A percentile compares a stretch with the other conserved stretches of the same genome.
Conservation (phyloP, 2,888 invertebrate genomes). For the Sesia apiformis region DNA sequence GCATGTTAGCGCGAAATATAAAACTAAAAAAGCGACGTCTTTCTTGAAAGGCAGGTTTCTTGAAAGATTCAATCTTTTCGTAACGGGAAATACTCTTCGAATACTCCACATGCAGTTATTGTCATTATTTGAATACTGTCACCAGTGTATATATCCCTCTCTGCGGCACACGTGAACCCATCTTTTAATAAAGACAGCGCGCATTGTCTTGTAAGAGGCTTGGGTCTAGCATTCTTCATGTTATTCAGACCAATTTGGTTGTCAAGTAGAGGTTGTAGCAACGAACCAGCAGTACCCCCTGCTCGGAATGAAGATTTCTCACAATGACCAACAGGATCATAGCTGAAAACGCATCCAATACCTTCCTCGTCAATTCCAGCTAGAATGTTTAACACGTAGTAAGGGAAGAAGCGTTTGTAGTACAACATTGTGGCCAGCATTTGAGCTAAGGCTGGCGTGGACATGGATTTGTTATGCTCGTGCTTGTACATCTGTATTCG, state of each 20-base stretch:
- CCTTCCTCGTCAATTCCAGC: slow-evolving; percentile 91
- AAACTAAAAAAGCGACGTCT: no score
- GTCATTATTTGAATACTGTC: slow-evolving; percentile 85
- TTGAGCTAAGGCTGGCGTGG: slow-evolving; percentile 88
- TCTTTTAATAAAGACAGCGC: slow-evolving; percentile 87
- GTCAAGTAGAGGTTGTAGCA: slow-evolving; percentile 89
- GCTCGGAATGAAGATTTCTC: slow-evolving; percentile 84
- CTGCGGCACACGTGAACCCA: slow-evolving; percentile 92
- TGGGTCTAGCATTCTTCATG: slow-evolving; percentile 71
- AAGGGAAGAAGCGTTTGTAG: slow-evolving; percentile 93
- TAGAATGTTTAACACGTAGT: slow-evolving; percentile 90
- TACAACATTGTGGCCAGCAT: slow-evolving; percentile 92
- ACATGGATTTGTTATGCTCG: slow-evolving; percentile 88
- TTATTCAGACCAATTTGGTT: slow-evolving; percentile 90
- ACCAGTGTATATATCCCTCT: slow-evolving; percentile 93
- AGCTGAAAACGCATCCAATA: slow-evolving; percentile 89
- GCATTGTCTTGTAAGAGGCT: slow-evolving; percentile 78
- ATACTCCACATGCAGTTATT: slow-evolving; percentile 71
- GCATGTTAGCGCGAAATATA: no score
- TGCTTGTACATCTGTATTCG: slow-evolving; percentile 91
- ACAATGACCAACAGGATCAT: slow-evolving; percentile 93
- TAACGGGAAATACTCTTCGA: slow-evolving; percentile 76
- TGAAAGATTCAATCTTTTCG: slow-evolving; percentile 79
- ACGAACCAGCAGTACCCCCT: slow-evolving; percentile 79
- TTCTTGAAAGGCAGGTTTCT: no score